Conservation (phyloP, 2,888 invertebrate genomes). For the Acleris literana region DNA sequence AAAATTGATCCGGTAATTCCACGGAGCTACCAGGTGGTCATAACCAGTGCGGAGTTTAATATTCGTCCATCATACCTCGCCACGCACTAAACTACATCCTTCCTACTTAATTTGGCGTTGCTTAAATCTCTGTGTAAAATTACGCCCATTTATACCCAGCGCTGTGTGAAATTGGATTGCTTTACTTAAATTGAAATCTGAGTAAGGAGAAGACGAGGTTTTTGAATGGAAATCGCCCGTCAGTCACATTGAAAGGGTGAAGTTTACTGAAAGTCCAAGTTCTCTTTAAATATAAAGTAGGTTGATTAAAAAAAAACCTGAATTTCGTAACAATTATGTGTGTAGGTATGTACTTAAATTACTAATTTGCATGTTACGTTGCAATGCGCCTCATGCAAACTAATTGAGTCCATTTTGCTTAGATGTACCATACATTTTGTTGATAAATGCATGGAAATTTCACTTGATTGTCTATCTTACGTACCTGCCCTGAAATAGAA, state of each 20-base stretch:
- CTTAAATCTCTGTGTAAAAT: conserved; percentile 48
- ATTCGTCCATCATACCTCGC: conserved; percentile 34
- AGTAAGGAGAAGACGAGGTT: conserved; percentile 38
- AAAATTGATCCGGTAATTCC: conserved; percentile 9
- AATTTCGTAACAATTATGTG: too few species aligned
- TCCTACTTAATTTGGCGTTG: conserved; percentile 37
- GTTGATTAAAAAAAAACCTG: too few species aligned
- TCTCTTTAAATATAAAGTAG: background rate
- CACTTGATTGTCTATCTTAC: too few species aligned
- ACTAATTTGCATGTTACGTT: too few species aligned
- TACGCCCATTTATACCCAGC: conserved; percentile 60
- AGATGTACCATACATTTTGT: too few species aligned
- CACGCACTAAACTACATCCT: conserved; percentile 35
- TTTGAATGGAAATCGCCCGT: conserved; percentile 28
- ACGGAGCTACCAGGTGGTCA: conserved; percentile 3
- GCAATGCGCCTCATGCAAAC: too few species aligned
- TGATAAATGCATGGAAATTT: too few species aligned
- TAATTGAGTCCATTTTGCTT: too few species aligned
- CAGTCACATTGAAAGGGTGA: conserved; percentile 20
- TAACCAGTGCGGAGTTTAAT: conserved; percentile 24
- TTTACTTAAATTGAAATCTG: conserved; percentile 65
- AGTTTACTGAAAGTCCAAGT: background rate
- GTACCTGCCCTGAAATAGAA: too few species aligned
- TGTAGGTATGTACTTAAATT: too few species aligned
- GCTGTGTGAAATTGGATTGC: conserved; percentile 67